A percentile compares a stretch with the other conserved stretches of the same genome.
Evolutionary conservation across 2,797 vertebrate genomes (phyloP).

Genomic region (Karalla daura): DNA sequence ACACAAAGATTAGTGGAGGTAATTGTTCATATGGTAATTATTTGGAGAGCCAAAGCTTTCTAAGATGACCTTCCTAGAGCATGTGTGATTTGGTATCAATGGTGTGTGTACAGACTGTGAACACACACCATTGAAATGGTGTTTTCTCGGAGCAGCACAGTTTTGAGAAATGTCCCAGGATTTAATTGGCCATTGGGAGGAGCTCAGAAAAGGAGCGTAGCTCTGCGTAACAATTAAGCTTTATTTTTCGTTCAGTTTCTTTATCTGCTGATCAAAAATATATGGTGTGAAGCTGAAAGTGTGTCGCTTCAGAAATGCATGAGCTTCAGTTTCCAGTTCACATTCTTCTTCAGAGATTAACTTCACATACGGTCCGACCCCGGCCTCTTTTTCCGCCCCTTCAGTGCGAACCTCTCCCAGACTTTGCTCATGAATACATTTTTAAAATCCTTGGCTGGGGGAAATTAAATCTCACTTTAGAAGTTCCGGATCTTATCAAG

Average conservation of each 20-base stretch:
- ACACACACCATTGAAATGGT: conserved; percentile 25
- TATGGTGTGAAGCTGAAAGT: conserved; percentile 23
- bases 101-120: conserved; percentile 7
- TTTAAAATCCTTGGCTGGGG: conserved; percentile 49
- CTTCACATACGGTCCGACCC: conserved; percentile 24
- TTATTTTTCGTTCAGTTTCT: conserved; percentile 28
- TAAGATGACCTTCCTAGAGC: conserved; percentile 21
- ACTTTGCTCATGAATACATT: conserved; percentile 59
- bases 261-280: conserved; percentile 49
- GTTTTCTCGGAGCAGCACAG: conserved; percentile 29
- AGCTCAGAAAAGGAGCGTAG: conserved; percentile 41
- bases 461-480: conserved; percentile 60
- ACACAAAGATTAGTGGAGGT: neutral
- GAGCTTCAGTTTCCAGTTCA: conserved; percentile 44
- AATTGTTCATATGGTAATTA: conserved; percentile 26
- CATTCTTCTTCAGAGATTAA: conserved; percentile 47
- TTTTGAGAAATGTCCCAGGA: conserved; percentile 7
- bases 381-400: conserved; percentile 30
- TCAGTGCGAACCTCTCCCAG: conserved; percentile 23
- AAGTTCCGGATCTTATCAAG: conserved; percentile 56
- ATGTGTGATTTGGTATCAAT: conserved; percentile 30
- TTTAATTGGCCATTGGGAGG: conserved; percentile 29
- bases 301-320: conserved; percentile 33
- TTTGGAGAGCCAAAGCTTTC: conserved; percentile 22
- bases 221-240: conserved; percentile 19